Percentiles rank a stretch among this genome's conserved stretches.
phyloP scores from a whole-genome alignment of 2,797 vertebrate genomes.

The Loriculus beryllinus region DNA sequence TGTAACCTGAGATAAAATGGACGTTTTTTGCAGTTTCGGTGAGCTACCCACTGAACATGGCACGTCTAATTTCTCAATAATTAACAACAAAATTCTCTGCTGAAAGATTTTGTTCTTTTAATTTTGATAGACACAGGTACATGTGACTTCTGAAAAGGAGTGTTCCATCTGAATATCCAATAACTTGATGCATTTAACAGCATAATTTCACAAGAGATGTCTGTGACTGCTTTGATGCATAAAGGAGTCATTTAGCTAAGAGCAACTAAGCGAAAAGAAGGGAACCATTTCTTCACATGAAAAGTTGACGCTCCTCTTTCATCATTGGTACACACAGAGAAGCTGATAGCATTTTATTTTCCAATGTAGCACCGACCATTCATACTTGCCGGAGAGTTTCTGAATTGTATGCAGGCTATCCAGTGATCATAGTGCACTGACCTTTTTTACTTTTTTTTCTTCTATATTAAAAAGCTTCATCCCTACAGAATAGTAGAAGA shows the following conservation, averaged over 20 bases:
- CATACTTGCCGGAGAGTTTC: neutral
- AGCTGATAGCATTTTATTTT: neutral
- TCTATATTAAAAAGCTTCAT: neutral
- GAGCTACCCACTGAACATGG: neutral
- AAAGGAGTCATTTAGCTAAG: neutral
- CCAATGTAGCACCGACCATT: neutral
- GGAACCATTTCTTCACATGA: neutral
- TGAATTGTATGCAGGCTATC: neutral
- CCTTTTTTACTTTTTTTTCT: neutral
- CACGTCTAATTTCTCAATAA: constrained; percentile 7
- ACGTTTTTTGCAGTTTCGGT: neutral
- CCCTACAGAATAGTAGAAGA: neutral
- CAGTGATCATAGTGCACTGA: neutral
- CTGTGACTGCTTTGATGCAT: neutral
- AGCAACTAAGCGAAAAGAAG: neutral
- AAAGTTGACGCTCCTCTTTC: neutral
- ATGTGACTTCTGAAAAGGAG: neutral
- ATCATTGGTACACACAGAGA: neutral
- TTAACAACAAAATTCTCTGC: neutral
- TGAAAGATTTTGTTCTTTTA: constrained; percentile 10
- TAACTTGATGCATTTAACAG: neutral
- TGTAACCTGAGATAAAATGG: constrained; percentile 24
- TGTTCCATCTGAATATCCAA: neutral
- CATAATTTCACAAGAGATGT: neutral
- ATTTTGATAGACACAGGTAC: neutral